Evolutionary conservation across 2,797 vertebrate genomes (phyloP).

Genomic region (Pangasius djambal): DNA sequence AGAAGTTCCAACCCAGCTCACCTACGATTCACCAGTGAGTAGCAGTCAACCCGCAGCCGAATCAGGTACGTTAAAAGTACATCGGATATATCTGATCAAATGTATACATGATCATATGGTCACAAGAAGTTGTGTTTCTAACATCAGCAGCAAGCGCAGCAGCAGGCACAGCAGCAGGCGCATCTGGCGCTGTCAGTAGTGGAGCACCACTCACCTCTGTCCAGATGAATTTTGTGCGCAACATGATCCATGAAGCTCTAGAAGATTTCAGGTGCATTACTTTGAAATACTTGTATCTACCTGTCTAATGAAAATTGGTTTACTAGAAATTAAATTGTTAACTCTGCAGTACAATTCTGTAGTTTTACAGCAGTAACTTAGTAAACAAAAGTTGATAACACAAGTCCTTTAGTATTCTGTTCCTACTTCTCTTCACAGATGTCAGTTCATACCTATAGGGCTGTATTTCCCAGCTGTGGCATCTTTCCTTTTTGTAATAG

Average conservation of each 20-base stretch:
- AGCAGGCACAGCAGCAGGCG: slow-evolving; percentile 73
- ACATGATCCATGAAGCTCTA: slow-evolving; percentile 95
- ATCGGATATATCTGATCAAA: not conserved
- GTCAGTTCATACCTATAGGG: not conserved
- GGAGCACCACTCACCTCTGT: slow-evolving; percentile 86
- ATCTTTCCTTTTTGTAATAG: not conserved
- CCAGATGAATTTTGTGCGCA: slow-evolving; percentile 94
- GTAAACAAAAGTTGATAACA: not conserved
- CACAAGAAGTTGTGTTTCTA: slow-evolving; percentile 51
- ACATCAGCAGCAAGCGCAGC: slow-evolving; percentile 68
- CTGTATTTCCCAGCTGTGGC: not conserved
- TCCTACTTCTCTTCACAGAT: not conserved
- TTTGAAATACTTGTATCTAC: not conserved
- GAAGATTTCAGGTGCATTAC: slow-evolving; percentile 91
- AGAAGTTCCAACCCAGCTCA: slow-evolving; percentile 74
- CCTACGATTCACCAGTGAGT: slow-evolving; percentile 73
- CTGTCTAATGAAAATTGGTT: not conserved
- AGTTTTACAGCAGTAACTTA: not conserved
- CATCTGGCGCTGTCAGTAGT: slow-evolving; percentile 76
- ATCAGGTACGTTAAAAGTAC: slow-evolving; percentile 63
- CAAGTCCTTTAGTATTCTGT: not conserved
- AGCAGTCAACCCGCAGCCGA: slow-evolving; percentile 66
- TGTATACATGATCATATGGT: not conserved
- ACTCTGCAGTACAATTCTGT: not conserved
- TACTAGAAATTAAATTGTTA: not conserved